phyloP scores from a whole-genome alignment of 1,140 invertebrate genomes.

The Colletes gigas region DNA sequence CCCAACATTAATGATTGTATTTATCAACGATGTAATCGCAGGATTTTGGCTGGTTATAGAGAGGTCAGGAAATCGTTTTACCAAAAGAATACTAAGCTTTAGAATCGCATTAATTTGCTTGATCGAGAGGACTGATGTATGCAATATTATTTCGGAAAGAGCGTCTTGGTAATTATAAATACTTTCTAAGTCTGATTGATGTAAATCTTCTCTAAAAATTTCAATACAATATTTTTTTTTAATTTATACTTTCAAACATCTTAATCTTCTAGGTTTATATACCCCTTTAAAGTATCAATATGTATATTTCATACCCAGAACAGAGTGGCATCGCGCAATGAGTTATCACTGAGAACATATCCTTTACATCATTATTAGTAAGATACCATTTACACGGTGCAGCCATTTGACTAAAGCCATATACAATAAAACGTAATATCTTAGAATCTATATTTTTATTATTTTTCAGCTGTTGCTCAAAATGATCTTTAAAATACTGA shows the following conservation, averaged over 20 bases:
- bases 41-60: conserved; percentile 59
- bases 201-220: conserved; percentile 61
- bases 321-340: conserved; percentile 64
- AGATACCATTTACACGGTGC: conserved; percentile 64
- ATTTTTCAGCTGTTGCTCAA: conserved; percentile 47
- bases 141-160: conserved; percentile 73
- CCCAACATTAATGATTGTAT: conserved; percentile 74
- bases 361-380: conserved; percentile 46
- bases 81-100: conserved; percentile 72
- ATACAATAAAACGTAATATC: conserved; percentile 61
- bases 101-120: conserved; percentile 76
- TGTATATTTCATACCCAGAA: conserved; percentile 52
- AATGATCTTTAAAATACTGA: conserved; percentile 63
- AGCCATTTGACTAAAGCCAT: conserved; percentile 74
- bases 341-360: conserved; percentile 70
- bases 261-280: no score
- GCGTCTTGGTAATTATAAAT: conserved; percentile 72
- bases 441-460: conserved; percentile 16
- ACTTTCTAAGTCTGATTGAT: conserved; percentile 57
- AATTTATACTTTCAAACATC: conserved; percentile 31
- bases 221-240: conserved; percentile 13
- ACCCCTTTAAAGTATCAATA: conserved; percentile 24
- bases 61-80: conserved; percentile 80
- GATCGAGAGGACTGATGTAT: conserved; percentile 70
- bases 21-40: conserved; percentile 73